Base-by-base conservation (phyloP, 2,113 vertebrate genomes). In the Eulemur macaco region DNA sequence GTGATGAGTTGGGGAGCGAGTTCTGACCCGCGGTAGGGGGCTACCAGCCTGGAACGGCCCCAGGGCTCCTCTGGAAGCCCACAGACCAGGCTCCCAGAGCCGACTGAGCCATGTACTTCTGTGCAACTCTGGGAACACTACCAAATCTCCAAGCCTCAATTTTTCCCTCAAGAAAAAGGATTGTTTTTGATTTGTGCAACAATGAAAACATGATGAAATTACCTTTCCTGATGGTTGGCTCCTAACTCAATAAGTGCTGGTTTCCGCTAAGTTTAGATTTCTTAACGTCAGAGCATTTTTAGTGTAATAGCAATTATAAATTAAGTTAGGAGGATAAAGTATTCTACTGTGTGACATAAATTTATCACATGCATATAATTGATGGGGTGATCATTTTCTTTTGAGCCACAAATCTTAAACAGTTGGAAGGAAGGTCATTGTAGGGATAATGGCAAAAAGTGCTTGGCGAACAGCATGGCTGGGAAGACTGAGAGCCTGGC, bases 81-180 rank as follows among this genome's bases (percentile, higher is more conserved):
- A 20, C 13, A 68, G 31, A 42, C 39, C 18, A 6, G 12, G 1
- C 13, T 80, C 63, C 25, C 20, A 2, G 0, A 0, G 1, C 21
- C 2, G 0, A 21, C 23, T 73, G 11, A 0, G 27, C 56, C 3
- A 0, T 39, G 47, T 10, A 6, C 50, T 76, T 25, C 11, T 2
- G 21, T 13, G 3, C 7, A 37, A 18, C 71, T n/a, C 34, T 2
- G 15, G 52, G 21, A 39, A 54, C 0, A 1, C 56, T n/a, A 31
- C 29, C 66, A 34, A 69, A 21, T n/a, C 47, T 77, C 25, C 29
- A 27, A 47, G 23, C 50, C 54, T 80, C 10, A 3, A 11, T 23
- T 12, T 86, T 83, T 86, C 10, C 52, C 21, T 71, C 58, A 37
- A 2, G 58, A 18, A 37, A 89, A 82, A 93, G 18, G 27, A 20